phyloP scores from a whole-genome alignment of 2,797 vertebrate genomes.

The Holocentrus rufus region DNA sequence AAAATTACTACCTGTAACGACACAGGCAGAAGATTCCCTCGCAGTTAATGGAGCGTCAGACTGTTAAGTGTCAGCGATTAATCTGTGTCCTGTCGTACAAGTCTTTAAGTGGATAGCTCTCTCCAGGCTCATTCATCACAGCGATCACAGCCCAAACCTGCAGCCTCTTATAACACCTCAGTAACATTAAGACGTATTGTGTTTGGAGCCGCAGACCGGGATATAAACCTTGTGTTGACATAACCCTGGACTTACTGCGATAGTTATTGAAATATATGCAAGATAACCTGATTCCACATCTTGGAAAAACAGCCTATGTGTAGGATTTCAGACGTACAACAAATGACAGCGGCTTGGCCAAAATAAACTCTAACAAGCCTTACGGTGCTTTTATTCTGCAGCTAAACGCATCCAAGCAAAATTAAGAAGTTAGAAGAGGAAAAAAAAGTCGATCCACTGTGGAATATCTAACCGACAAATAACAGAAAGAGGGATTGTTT shows the following conservation, averaged over 20 bases:
- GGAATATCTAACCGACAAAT: background rate
- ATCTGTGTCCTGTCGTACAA: conserved; percentile 34
- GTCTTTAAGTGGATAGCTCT: conserved; percentile 27
- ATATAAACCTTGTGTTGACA: conserved; percentile 17
- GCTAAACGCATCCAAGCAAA: conserved; percentile 11
- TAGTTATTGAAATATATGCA: background rate
- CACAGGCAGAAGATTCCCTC: conserved; percentile 17
- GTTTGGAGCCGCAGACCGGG: conserved; percentile 27
- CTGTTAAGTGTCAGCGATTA: conserved; percentile 33
- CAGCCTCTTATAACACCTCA: conserved; percentile 11
- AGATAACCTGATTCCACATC: background rate
- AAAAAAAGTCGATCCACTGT: background rate
- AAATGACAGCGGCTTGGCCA: background rate
- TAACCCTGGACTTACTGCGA: conserved; percentile 22
- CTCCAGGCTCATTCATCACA: conserved; percentile 34
- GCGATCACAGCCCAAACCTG: conserved; percentile 15
- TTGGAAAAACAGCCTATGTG: background rate
- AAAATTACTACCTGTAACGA: conserved; percentile 12
- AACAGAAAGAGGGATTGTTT: background rate
- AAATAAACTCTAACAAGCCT: background rate
- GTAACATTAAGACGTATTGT: conserved; percentile 19
- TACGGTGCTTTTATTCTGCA: background rate
- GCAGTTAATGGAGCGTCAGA: conserved; percentile 24
- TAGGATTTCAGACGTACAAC: background rate
- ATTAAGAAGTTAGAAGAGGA: conserved; percentile 5